Evolutionary conservation across 2,797 vertebrate species (phyloP).

Genomic region (Amphiprion clarkii): DNA sequence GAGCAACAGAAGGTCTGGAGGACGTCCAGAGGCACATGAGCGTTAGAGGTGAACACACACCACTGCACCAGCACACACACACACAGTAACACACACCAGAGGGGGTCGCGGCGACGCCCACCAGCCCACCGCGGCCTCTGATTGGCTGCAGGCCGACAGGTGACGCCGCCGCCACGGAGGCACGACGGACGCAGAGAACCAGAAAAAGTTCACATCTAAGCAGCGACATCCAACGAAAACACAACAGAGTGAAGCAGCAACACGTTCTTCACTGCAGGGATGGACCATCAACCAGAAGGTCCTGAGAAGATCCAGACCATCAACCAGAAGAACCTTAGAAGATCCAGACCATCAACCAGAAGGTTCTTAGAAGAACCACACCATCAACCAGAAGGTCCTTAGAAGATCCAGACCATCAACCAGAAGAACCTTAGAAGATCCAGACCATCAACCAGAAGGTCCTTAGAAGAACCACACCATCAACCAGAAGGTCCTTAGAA

Average conservation of each 20-base stretch:
- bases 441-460: no score
- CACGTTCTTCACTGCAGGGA: background rate
- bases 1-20: background rate
- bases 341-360: no score
- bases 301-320: no score
- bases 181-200: slow-evolving; percentile 56
- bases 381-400: no score
- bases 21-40: slow-evolving; percentile 71
- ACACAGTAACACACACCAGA: slow-evolving; percentile 27
- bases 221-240: slow-evolving; percentile 25
- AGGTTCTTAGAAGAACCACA: no score
- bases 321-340: no score
- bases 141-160: no score
- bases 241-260: background rate
- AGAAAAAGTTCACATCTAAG: slow-evolving; percentile 25
- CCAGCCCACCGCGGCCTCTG: background rate
- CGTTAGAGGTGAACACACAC: slow-evolving; percentile 26
- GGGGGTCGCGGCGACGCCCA: slow-evolving; percentile 28
- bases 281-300: background rate
- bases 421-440: no score
- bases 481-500: no score
- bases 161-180: slow-evolving; percentile 26
- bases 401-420: no score
- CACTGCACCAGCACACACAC: slow-evolving; percentile 31
- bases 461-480: no score